Evolutionary conservation across 2,113 vertebrate species (phyloP), one percentile per base, ranked within the genome.

Genomic region (Hydropotes inermis): DNA sequence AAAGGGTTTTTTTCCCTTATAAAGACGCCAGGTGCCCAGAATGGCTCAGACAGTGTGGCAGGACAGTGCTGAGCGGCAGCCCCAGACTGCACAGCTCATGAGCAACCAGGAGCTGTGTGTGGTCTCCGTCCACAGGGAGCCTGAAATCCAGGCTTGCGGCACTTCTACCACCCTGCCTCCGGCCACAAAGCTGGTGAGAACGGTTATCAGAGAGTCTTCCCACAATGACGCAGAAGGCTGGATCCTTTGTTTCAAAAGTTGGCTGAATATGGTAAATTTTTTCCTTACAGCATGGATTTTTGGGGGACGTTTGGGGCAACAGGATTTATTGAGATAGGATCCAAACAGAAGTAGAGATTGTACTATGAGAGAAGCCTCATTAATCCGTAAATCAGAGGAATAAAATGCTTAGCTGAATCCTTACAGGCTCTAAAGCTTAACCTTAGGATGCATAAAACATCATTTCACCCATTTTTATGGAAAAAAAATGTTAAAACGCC

Each of bases 261-360:
- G 54, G 39, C 1, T n/a, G 43, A 43, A 16, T 52, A 16, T 5
- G 12, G 2, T 43, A 23, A 2, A 7, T 43, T 19, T 27, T 90
- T 95, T 86, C 74, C 84, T 86, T 52, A 89, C 3, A 76, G 92
- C 47, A 86, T n/a, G 33, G 54, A 43, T 60, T 91, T 95, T 61
- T 36, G 13, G 78, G 67, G 64, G 52, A 54, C 2, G 2, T 55
- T 94, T 74, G 61, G 84, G 39, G 64, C 33, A 60, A 89, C 33
- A 45, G 13, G 7, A 60, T n/a, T 74, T 60, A 89, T 7, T 67
- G 85, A 92, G 45, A 64, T 13, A 91, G 60, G 85, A 86, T 84
- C 47, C 47, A 94, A 60, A 89, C 4, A 86, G 47, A 86, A 45
- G 70, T 2, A 13, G 43, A 57, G 45, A 45, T 36, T 27, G 14